Percentiles rank a stretch among this genome's conserved stretches.
phyloP scores from a whole-genome alignment of 1,140 invertebrate genomes.

The Homarus americanus region DNA sequence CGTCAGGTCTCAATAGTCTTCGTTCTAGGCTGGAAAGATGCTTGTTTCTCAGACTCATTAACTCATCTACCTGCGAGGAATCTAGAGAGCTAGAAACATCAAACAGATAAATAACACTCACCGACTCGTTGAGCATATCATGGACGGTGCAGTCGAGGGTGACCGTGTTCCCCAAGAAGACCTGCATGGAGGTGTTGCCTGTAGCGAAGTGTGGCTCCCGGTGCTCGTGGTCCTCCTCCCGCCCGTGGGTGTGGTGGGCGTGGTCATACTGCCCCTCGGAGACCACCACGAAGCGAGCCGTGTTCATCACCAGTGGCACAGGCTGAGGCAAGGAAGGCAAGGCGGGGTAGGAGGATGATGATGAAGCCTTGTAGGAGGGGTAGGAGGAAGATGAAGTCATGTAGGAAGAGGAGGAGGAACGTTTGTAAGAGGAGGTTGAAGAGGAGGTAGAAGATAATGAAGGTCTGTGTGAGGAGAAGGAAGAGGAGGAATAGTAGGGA shows the following conservation, averaged over 20 bases:
- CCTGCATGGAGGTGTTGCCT: constrained; percentile 6
- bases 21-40: too few relatives aligned
- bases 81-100: too few relatives aligned
- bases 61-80: too few relatives aligned
- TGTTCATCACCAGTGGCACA: constrained; percentile 19
- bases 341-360: not conserved
- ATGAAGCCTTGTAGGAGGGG: not conserved
- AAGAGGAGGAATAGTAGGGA: not conserved
- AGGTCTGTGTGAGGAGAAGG: not conserved
- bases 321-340: not conserved
- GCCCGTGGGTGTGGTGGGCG: constrained; percentile 26
- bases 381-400: not conserved
- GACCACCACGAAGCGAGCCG: constrained; percentile 43
- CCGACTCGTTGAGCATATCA: constrained; percentile 50
- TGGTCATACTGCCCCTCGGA: constrained; percentile 50
- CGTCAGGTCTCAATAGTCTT: too few relatives aligned
- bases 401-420: constrained; percentile 1
- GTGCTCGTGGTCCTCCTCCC: not conserved
- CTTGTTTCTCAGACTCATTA: too few relatives aligned
- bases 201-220: constrained; percentile 4
- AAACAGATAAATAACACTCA: not conserved
- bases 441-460: not conserved
- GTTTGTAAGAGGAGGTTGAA: not conserved
- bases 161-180: constrained; percentile 34
- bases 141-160: constrained; percentile 47